Evolutionary conservation across 2,888 invertebrate species (phyloP), one percentile per base, ranked within the genome.

Genomic region (Eupithecia subumbrata): DNA sequence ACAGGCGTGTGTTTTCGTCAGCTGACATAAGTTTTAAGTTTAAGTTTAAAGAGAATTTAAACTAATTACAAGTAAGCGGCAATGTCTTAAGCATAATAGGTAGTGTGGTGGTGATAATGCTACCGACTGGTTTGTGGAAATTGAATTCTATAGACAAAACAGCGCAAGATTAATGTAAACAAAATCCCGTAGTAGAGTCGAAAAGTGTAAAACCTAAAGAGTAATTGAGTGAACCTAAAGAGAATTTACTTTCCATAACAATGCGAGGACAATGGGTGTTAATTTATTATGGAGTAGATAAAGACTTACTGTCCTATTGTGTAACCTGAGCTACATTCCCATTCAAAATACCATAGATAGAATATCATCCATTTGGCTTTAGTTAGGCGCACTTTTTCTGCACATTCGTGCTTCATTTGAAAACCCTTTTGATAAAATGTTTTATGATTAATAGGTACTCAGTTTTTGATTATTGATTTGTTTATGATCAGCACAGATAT

Each of bases 141-240:
- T 52, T 52, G n/a, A 52, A 3, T 22, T 56, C 22, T 56, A 56
- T 56, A 56, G 56, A 52, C n/a, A 7, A n/a, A 52, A 52, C 8
- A 52, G n/a, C n/a, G 2, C n/a, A 22, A 56, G 22, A 48, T 52
- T 52, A 8, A 18, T 8, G 2, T n/a, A 52, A 9, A 52, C n/a
- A 60, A 56, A 12, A 25, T 14, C 14, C 25, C 25, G 9, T 25
- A 60, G 25, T 25, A 64, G 8, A 30, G 18, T 34, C 34, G 34
- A 34, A 64, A 64, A 34, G 34, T 34, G n/a, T 64, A 34, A 18
- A 64, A 34, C 84, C 78, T 45, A 37, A 18, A 67, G 37, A 64
- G 73, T 72, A 75, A 52, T 73, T 68, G 72, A 75, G n/a, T n/a
- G n/a, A 64, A 34, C 84, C 78, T 45, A 37, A 18, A 67, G 37